Evolutionary conservation across 2,797 vertebrate species (phyloP).

Genomic region (Poliocrania exsul): DNA sequence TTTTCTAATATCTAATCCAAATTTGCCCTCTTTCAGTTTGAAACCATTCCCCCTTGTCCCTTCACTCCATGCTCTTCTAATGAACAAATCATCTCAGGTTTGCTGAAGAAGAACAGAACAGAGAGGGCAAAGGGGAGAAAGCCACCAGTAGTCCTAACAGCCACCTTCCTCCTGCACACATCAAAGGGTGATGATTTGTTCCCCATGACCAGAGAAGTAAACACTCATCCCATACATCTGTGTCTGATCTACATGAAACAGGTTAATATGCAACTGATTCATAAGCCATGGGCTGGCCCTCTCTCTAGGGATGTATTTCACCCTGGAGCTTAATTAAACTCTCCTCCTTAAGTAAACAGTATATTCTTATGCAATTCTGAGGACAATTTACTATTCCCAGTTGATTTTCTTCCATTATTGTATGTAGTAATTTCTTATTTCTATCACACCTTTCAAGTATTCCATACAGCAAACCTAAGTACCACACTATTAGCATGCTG

Average conservation of each 20-base stretch:
- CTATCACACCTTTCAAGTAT: not conserved
- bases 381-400: not conserved
- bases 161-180: not conserved
- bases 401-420: not conserved
- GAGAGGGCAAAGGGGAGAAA: not conserved
- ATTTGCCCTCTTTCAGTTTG: not conserved
- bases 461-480: not conserved
- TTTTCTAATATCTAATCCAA: not conserved
- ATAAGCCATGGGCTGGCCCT: not conserved
- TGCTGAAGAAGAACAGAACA: not conserved
- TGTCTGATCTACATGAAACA: not conserved
- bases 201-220: not conserved
- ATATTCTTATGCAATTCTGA: not conserved
- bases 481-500: not conserved
- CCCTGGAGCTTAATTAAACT: conserved; percentile 37
- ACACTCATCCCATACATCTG: not conserved
- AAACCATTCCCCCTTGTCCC: not conserved
- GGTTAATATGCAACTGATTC: not conserved
- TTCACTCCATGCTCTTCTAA: not conserved
- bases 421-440: not conserved
- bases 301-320: not conserved
- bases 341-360: not conserved
- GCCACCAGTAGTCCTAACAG: not conserved
- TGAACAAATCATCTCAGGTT: not conserved
- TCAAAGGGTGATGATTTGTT: not conserved